A percentile compares a stretch with the other conserved stretches of the same genome.
Conservation (phyloP, 2,888 invertebrate genomes). For the Eremobia ochroleuca region DNA sequence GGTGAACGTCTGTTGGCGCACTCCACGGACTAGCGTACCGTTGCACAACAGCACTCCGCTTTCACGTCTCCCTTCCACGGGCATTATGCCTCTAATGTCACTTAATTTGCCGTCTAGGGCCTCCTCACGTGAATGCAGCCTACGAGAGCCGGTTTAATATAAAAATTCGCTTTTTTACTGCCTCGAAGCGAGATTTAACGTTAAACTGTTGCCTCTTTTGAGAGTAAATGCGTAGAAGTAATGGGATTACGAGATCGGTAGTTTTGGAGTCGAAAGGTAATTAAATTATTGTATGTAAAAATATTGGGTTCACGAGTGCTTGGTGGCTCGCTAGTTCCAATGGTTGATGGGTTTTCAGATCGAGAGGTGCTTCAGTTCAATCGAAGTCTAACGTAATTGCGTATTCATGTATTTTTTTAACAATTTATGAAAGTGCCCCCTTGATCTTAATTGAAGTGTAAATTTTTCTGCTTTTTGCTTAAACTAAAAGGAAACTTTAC, state of each 20-base stretch:
- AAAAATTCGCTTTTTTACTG: conserved; percentile 87
- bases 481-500: conserved; percentile 30
- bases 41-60: conserved; percentile 84
- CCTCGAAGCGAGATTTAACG: conserved; percentile 82
- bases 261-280: conserved; percentile 81
- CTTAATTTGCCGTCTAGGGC: conserved; percentile 90
- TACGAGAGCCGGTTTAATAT: conserved; percentile 88
- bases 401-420: conserved; percentile 36
- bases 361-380: conserved; percentile 63
- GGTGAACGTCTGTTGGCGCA: conserved; percentile 73
- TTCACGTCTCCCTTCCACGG: conserved; percentile 85
- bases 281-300: conserved; percentile 79
- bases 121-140: conserved; percentile 89
- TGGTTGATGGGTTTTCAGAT: conserved; percentile 53
- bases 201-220: conserved; percentile 89
- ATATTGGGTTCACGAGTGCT: conserved; percentile 71
- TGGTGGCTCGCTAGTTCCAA: conserved; percentile 56
- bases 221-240: conserved; percentile 88
- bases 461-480: conserved; percentile 9
- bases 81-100: conserved; percentile 90
- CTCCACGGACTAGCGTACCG: conserved; percentile 82
- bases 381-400: conserved; percentile 48
- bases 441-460: conserved; percentile 37
- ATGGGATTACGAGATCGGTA: conserved; percentile 86
- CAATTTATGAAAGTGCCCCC: conserved; percentile 27